Percentiles rank a stretch among this genome's conserved stretches.
These are phyloP conservation scores for Pteria penguin DNA, from an alignment of 2,888 invertebrate genomes.

Conservation along the genomic window DNA sequence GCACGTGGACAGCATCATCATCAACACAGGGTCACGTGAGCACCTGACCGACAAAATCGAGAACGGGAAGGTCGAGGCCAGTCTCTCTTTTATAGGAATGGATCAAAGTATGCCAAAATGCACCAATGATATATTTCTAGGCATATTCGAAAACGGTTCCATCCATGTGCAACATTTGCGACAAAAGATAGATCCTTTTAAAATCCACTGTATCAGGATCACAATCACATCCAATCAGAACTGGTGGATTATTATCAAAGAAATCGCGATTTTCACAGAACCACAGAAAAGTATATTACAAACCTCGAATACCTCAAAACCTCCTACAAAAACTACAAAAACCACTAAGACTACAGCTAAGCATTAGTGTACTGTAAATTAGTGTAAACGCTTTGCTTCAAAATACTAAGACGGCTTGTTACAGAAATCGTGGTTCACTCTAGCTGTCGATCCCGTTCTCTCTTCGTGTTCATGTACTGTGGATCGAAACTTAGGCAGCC, in stretches of 20 bases:
- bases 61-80: slow-evolving; percentile 67
- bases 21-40: slow-evolving; percentile 71
- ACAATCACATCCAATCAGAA: slow-evolving; percentile 70
- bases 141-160: slow-evolving; percentile 68
- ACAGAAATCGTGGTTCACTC: too few relatives aligned
- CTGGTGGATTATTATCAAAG: slow-evolving; percentile 79
- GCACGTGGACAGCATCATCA: slow-evolving; percentile 65
- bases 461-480: too few relatives aligned
- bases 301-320: too few relatives aligned
- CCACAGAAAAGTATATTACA: too few relatives aligned
- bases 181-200: slow-evolving; percentile 54
- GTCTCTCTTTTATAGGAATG: slow-evolving; percentile 53
- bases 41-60: slow-evolving; percentile 70
- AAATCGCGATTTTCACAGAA: slow-evolving; percentile 75
- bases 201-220: slow-evolving; percentile 76
- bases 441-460: too few relatives aligned
- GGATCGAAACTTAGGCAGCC: too few relatives aligned
- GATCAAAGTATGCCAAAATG: slow-evolving; percentile 47
- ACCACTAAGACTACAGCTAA: too few relatives aligned
- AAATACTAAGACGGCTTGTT: too few relatives aligned
- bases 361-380: too few relatives aligned
- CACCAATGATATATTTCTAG: slow-evolving; percentile 54
- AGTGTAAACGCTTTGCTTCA: too few relatives aligned
- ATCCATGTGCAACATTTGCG: slow-evolving; percentile 63
- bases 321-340: too few relatives aligned